A percentile compares a stretch with the other conserved stretches of the same genome.
Conservation (phyloP, 2,113 vertebrate genomes). For the Cyanoramphus novaezelandiae region DNA sequence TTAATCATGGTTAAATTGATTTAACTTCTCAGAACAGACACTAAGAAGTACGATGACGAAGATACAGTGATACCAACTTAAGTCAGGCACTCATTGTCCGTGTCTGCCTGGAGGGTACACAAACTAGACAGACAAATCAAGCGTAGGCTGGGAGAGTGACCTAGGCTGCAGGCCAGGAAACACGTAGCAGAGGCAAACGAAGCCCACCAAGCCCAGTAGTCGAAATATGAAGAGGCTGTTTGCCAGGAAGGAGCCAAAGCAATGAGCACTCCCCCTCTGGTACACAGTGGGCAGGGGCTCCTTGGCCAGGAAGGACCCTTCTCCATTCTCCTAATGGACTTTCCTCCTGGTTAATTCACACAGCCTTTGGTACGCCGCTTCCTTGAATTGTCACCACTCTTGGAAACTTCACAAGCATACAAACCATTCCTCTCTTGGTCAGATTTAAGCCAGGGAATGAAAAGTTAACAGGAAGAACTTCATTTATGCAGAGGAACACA, state of each 20-base stretch:
- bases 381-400: constrained; percentile 48
- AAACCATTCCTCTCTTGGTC: background rate
- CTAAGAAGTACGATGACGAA: background rate
- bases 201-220: fast-evolving
- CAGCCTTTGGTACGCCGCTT: background rate
- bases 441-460: background rate
- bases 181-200: background rate
- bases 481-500: constrained; percentile 4
- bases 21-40: background rate
- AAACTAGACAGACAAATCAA: background rate
- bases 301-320: background rate
- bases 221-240: background rate
- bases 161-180: background rate
- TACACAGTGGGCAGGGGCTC: background rate
- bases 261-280: fast-evolving
- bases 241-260: background rate
- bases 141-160: background rate
- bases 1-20: background rate
- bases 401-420: background rate
- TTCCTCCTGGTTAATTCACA: background rate
- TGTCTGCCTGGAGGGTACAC: background rate
- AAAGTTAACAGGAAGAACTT: background rate
- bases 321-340: background rate
- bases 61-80: background rate
- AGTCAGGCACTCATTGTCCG: background rate